Evolutionary conservation across 1,140 invertebrate genomes (phyloP), one percentile per base, ranked within the genome.

Genomic region (Adoxophyes honmai): DNA sequence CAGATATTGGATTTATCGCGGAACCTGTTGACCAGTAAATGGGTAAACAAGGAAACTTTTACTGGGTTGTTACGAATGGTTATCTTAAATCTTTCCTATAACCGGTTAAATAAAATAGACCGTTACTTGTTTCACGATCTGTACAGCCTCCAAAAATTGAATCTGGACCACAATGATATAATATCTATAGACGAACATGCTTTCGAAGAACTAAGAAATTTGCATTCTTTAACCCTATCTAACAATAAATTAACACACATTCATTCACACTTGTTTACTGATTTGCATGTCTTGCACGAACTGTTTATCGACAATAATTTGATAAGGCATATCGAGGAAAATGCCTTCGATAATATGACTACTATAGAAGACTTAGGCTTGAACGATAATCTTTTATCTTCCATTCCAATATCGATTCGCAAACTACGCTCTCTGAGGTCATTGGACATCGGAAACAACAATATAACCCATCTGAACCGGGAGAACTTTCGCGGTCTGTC

Each of bases 1-100:
- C 92, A 94, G 78, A 90, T 93, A 11, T 87, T 98, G 34, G 95
- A 97, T 81, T 83, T 97, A 28, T 94, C 94, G 11, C 78, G 89
- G 60, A 97, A 97, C 79, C 91, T 93, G 68, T 80, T 98, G n/a
- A 94, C 93, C 51, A 94, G 91, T 83, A 92, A 91, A 53, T 96
- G 93, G 95, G 93, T 95, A 21, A 94, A 95, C 72, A 90, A 92
- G 13, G 93, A 95, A 59, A 95, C 94, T 33, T 96, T 96, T 84
- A 90, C 92, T 15, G 93, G 93, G 9, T 88, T 96, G 18, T 90
- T 93, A 0, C 90, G 93, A 51, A 90, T 97, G 34, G 92, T 95
- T 8, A 91, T 94, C 13, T 87, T 97, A 34, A 95, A 96, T 78
- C 83, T 97, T 14, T 93, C 93, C 0, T 91, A 92, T 80, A 97